Evolutionary conservation across 2,113 vertebrate genomes (phyloP), one percentile per base, ranked within the genome.

Genomic region (Camelus dromedarius): DNA sequence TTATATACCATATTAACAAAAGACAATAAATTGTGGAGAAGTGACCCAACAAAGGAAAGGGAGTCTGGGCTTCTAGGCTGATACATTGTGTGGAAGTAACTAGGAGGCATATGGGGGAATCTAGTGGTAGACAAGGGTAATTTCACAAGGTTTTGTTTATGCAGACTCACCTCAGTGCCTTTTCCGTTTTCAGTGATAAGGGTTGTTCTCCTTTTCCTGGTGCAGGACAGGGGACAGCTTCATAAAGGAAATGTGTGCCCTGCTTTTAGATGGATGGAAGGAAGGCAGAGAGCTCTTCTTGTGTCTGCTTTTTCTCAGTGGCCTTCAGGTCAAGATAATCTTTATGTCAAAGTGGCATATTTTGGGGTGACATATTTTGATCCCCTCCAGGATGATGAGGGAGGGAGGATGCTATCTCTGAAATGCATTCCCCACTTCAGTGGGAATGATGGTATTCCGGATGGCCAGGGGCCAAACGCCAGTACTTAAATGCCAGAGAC

Each of bases 1-100:
- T 52, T 56, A 46, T 54, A n/a, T 46, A 22, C 28, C 81, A 79
- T 77, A 62, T 79, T 91, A 86, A 91, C 73, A 80, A 64, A 95
- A 95, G 46, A 30, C 64, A 91, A 72, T 52, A 79, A 70, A 56
- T 80, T 62, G 22, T 95, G 56, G 42, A 70, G 26, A 60, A 79
- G 9, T 79, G 64, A 52, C 62, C 42, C 26, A 26, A 70, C 52
- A 77, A 69, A 50, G 60, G 48, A 54, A 79, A 79, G 38, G 22
- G 30, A 46, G 11, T 38, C 28, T 70, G 64, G 42, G 32, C 14
- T 93, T 88, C 22, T 48, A 60, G 30, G 64, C n/a, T 46, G 26
- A 64, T 54, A 80, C 32, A 35, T 6, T 54, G 54, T 80, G 58
- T 69, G 12, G 32, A 67, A 58, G 58, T 90, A 56, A 54, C 15